Percentiles rank a stretch among this genome's conserved stretches.
These are phyloP conservation scores for Bursaphelenchus okinawaensis DNA, from an alignment of 2,888 invertebrate genomes.

Conservation along the genomic window DNA sequence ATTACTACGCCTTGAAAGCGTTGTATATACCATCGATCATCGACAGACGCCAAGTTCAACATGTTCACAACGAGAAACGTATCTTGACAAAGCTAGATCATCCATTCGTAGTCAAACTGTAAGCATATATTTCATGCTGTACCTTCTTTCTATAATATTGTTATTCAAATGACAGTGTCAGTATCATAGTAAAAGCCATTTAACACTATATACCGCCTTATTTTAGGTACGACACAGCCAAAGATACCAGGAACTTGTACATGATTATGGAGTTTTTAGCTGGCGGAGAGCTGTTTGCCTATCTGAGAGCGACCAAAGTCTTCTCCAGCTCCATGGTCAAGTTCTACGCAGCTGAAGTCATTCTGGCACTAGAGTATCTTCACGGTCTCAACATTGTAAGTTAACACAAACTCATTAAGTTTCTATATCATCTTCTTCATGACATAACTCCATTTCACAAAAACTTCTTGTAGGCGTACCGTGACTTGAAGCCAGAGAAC, in stretches of 20 bases:
- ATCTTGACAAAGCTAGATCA: conserved; percentile 78
- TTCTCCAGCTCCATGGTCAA: conserved; percentile 69
- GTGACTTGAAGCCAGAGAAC: conserved; percentile 89
- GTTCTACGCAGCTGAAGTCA: conserved; percentile 90
- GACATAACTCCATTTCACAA: neutral
- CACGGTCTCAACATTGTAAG: conserved; percentile 77
- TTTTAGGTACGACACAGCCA: conserved; percentile 81
- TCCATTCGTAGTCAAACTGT: conserved; percentile 92
- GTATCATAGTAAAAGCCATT: conserved; percentile 5
- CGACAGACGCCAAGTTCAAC: conserved; percentile 85
- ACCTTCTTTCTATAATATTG: neutral
- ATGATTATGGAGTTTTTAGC: conserved; percentile 95
- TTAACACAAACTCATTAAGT: neutral
- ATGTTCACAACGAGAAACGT: conserved; percentile 92
- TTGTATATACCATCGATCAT: conserved; percentile 84
- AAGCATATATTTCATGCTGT: conserved; percentile 60
- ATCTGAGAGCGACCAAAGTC: conserved; percentile 66
- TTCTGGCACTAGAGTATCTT: conserved; percentile 85
- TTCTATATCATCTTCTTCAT: neutral
- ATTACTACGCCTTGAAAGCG: conserved; percentile 87
- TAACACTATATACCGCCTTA: too few species aligned
- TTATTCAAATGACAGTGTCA: too few species aligned
- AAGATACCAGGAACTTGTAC: conserved; percentile 83
- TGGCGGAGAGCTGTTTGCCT: conserved; percentile 93
- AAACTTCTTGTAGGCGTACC: conserved; percentile 62